These are phyloP conservation scores for Cephus sareptanus DNA, from an alignment of 2,888 invertebrate genomes.

Conservation along the genomic window DNA sequence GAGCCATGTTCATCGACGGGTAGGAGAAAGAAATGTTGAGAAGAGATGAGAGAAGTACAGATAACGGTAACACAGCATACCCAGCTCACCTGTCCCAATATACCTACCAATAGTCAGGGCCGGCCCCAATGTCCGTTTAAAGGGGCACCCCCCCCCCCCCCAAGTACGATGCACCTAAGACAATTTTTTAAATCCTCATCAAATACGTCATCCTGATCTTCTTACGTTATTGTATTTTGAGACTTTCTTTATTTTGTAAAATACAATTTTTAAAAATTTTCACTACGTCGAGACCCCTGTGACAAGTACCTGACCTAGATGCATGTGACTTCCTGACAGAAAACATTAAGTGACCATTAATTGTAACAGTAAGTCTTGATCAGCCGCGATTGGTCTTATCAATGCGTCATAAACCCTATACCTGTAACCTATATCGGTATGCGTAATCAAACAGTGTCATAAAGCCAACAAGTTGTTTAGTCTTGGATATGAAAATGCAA, in stretches of 20 bases:
- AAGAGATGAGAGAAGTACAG: slow-evolving; percentile 24
- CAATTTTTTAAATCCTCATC: not conserved
- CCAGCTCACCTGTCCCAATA: slow-evolving; percentile 41
- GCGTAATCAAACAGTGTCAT: not conserved
- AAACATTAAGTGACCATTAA: not conserved
- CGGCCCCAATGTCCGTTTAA: not conserved
- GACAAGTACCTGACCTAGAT: not conserved
- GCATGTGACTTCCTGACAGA: not conserved
- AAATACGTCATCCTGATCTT: not conserved
- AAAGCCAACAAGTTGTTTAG: not conserved
- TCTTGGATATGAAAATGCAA: not conserved
- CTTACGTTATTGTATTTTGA: too few relatives aligned
- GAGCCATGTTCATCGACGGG: slow-evolving; percentile 9
- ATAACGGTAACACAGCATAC: slow-evolving; percentile 38
- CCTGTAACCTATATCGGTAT: not conserved
- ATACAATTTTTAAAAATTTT: not conserved
- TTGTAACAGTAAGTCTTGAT: not conserved
- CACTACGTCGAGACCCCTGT: not conserved
- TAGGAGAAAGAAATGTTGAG: slow-evolving; percentile 6
- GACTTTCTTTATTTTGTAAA: not conserved
- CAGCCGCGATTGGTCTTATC: not conserved
- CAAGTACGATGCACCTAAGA: not conserved
- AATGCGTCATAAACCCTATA: not conserved
- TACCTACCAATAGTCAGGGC: slow-evolving; percentile 13
- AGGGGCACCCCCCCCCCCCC: not conserved